Evolutionary conservation across 2,888 invertebrate species (phyloP).

Genomic region (Asteroscopus sphinx): DNA sequence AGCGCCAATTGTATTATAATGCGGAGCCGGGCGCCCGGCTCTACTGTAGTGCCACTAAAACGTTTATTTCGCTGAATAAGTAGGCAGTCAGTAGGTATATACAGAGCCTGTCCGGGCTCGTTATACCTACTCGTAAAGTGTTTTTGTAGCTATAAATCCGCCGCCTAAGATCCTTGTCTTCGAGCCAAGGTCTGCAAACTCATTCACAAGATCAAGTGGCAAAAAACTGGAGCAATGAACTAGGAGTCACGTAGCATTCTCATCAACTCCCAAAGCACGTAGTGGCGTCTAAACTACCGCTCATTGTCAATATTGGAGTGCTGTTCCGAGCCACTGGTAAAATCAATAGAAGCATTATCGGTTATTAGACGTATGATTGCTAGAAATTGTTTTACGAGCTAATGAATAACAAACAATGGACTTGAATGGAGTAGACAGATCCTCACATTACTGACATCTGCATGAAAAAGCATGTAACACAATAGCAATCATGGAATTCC

Average conservation of each 20-base stretch:
- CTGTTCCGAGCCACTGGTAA: conserved; percentile 81
- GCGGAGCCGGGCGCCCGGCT: conserved; percentile 30
- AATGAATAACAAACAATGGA: conserved; percentile 72
- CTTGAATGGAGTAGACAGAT: conserved; percentile 36
- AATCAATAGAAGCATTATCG: conserved; percentile 86
- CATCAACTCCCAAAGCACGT: conserved; percentile 85
- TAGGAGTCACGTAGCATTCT: conserved; percentile 84
- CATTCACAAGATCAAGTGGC: conserved; percentile 86
- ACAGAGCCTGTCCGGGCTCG: conserved; percentile 56
- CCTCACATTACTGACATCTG: conserved; percentile 23
- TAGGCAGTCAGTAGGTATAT: conserved; percentile 58
- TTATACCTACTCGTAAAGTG: conserved; percentile 61
- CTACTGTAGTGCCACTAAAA: conserved; percentile 50
- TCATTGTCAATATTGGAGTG: conserved; percentile 88
- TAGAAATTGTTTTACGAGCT: conserved; percentile 73
- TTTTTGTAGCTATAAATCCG: conserved; percentile 80
- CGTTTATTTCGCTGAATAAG: conserved; percentile 58
- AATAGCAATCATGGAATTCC: conserved; percentile 35
- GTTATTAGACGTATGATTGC: conserved; percentile 79
- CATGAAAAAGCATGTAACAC: conserved; percentile 18
- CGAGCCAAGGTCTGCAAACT: conserved; percentile 81
- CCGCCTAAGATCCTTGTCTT: conserved; percentile 74
- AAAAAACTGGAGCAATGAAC: conserved; percentile 89
- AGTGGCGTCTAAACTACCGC: conserved; percentile 87
- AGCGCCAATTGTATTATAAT: conserved; percentile 52